Percentiles rank a stretch among this genome's conserved stretches.
Conservation (phyloP, 1,140 invertebrate genomes). For the Cephus cinctus region DNA sequence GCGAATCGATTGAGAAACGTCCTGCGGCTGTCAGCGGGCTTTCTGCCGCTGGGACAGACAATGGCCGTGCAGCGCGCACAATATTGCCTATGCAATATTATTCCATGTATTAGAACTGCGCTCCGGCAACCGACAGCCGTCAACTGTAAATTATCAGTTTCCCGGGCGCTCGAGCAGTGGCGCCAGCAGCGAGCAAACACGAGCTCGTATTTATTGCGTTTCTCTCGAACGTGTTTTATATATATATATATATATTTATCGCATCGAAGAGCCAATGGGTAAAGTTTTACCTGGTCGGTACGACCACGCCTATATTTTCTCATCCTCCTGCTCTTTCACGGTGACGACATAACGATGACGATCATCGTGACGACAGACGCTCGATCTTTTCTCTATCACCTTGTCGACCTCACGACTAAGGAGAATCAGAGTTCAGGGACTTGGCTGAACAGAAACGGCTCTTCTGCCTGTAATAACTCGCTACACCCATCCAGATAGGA, state of each 20-base stretch:
- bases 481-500: slow-evolving; percentile 34
- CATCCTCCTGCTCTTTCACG: too few relatives aligned
- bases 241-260: too few relatives aligned
- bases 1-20: background rate
- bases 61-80: background rate
- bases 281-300: too few relatives aligned
- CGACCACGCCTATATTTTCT: too few relatives aligned
- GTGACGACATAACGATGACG: too few relatives aligned
- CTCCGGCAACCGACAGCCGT: background rate
- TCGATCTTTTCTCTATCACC: too few relatives aligned
- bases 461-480: slow-evolving; percentile 37
- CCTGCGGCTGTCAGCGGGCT: slow-evolving; percentile 4
- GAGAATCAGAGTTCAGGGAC: background rate
- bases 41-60: background rate
- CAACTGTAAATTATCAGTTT: slow-evolving; percentile 5
- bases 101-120: background rate
- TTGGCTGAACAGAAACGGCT: slow-evolving; percentile 13
- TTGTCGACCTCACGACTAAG: too few relatives aligned
- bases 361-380: too few relatives aligned
- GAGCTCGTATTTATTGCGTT: too few relatives aligned
- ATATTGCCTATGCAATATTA: background rate
- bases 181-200: slow-evolving; percentile 1
- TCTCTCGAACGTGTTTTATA: too few relatives aligned
- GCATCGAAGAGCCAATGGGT: too few relatives aligned
- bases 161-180: slow-evolving; percentile 1